phyloP scores from a whole-genome alignment of 2,797 vertebrate species.

The Arctocebus calabarensis region DNA sequence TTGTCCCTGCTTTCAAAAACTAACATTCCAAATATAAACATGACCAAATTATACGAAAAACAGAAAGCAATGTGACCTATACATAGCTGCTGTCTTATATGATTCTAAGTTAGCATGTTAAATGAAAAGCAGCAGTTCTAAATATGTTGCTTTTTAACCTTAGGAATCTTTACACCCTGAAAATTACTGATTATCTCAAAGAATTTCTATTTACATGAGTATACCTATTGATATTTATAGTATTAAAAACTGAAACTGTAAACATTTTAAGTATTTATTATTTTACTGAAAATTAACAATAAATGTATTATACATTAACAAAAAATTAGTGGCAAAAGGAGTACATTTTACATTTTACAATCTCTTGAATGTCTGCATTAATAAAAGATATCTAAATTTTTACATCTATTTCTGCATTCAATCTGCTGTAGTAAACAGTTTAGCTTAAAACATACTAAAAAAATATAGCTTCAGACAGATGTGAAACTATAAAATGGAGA shows the following conservation, averaged over 20 bases:
- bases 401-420: neutral
- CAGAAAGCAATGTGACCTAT: slow-evolving; percentile 40
- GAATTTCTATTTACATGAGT: neutral
- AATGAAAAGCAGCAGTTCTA: slow-evolving; percentile 17
- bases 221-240: neutral
- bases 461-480: neutral
- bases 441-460: slow-evolving; percentile 6
- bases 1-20: slow-evolving; percentile 23
- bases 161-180: neutral
- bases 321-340: neutral
- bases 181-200: slow-evolving; percentile 38
- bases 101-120: neutral
- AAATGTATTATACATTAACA: neutral
- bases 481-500: neutral
- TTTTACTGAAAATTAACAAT: slow-evolving; percentile 12
- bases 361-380: slow-evolving; percentile 21
- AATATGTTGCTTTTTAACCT: neutral
- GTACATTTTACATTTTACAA: slow-evolving; percentile 30
- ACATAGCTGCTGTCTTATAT: neutral
- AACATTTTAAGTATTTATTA: neutral
- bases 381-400: neutral
- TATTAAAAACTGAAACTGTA: slow-evolving; percentile 30
- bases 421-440: neutral
- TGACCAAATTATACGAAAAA: slow-evolving; percentile 49
- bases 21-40: slow-evolving; percentile 1